phyloP scores from a whole-genome alignment of 2,888 invertebrate genomes.

The Drosophila colorata region DNA sequence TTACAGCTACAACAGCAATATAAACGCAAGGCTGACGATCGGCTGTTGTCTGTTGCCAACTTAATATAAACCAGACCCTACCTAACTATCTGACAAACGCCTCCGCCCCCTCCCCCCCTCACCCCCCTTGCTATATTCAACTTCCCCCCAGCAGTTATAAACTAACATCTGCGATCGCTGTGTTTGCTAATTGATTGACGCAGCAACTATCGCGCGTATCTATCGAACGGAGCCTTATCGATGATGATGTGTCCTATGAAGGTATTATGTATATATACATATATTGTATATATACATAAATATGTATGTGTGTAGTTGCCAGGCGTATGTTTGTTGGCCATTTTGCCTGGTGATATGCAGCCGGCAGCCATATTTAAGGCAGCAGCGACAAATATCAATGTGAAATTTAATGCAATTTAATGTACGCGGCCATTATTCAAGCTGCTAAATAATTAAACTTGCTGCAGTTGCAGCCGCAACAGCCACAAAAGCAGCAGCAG shows the following conservation, averaged over 20 bases:
- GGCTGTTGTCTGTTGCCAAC: constrained; percentile 61
- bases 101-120: neutral
- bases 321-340: constrained; percentile 55
- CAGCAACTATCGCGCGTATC: constrained; percentile 43
- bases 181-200: constrained; percentile 68
- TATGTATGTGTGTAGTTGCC: constrained; percentile 3
- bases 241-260: constrained; percentile 9
- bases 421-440: constrained; percentile 77
- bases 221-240: constrained; percentile 36
- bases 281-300: neutral
- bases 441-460: constrained; percentile 63
- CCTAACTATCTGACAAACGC: constrained; percentile 44
- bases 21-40: constrained; percentile 43
- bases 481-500: constrained; percentile 10
- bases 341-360: too few relatives aligned
- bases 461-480: constrained; percentile 27
- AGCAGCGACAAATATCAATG: constrained; percentile 60
- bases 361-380: constrained; percentile 49
- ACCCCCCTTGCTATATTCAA: neutral
- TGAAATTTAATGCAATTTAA: constrained; percentile 67
- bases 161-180: constrained; percentile 32
- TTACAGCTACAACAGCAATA: constrained; percentile 19
- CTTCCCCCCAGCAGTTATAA: constrained; percentile 1
- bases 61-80: constrained; percentile 66
- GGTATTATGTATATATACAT: neutral